These are phyloP conservation scores for Drosophila sulfurigaster DNA, from an alignment of 1,140 invertebrate species.

Conservation along the genomic window DNA sequence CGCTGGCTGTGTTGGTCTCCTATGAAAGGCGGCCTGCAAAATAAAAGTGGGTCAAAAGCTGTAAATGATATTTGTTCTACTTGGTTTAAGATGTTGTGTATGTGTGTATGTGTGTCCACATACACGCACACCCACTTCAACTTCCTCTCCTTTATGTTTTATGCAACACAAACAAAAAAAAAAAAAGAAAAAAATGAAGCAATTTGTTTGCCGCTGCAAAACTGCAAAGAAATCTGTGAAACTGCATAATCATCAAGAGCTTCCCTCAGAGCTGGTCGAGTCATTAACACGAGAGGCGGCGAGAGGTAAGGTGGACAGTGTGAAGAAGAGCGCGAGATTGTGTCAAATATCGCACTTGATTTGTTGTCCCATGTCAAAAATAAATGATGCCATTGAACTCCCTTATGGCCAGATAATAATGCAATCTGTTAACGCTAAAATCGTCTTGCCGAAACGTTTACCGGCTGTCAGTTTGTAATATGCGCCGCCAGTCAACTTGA, in stretches of 20 bases:
- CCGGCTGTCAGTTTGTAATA: slow-evolving; percentile 25
- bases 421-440: slow-evolving; percentile 13
- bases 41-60: slow-evolving; percentile 82
- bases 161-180: slow-evolving; percentile 5
- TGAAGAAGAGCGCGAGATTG: neutral
- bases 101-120: neutral
- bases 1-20: slow-evolving; percentile 53
- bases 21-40: slow-evolving; percentile 66
- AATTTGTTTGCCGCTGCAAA: slow-evolving; percentile 38
- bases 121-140: slow-evolving; percentile 10
- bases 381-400: slow-evolving; percentile 71
- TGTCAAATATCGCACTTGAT: slow-evolving; percentile 67
- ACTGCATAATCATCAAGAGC: slow-evolving; percentile 41
- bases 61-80: slow-evolving; percentile 83
- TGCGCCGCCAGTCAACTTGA: slow-evolving; percentile 38
- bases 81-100: slow-evolving; percentile 79
- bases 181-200: slow-evolving; percentile 7
- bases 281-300: neutral
- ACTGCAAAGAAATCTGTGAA: slow-evolving; percentile 19
- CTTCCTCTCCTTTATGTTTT: slow-evolving; percentile 44
- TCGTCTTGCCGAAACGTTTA: slow-evolving; percentile 35
- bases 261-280: neutral
- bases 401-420: slow-evolving; percentile 10
- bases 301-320: neutral
- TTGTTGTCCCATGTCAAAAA: slow-evolving; percentile 43